Evolutionary conservation across 53 echinoderm and acorn worm species (phyloP).

Genomic region (Arbacia lixula): DNA sequence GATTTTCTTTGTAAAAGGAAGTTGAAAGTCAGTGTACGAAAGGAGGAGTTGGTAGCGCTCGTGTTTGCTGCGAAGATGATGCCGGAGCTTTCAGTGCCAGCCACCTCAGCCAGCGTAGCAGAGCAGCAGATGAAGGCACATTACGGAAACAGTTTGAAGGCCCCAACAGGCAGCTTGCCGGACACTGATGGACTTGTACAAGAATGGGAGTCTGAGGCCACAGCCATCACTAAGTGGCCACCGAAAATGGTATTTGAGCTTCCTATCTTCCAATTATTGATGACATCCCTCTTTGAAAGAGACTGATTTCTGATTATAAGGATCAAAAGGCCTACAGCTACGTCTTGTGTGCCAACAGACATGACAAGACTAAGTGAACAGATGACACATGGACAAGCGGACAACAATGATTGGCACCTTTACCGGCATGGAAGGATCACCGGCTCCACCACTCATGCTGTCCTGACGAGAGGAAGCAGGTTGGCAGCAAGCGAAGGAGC

Average conservation of each 20-base stretch:
- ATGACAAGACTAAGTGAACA: not conserved
- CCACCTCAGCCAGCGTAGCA: not conserved
- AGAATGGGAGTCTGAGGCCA: conserved; percentile 34
- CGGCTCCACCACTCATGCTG: conserved; percentile 25
- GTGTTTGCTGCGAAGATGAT: conserved; percentile 51
- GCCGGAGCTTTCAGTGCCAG: conserved; percentile 41
- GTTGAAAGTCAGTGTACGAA: conserved; percentile 44
- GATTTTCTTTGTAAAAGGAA: conserved; percentile 38
- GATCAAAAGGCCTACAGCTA: conserved; percentile 62
- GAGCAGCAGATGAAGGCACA: conserved; percentile 12
- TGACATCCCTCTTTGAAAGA: conserved; percentile 43
- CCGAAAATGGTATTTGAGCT: conserved; percentile 66
- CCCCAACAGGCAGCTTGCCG: conserved; percentile 29
- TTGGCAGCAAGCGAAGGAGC: not conserved
- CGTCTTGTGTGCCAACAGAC: no score
- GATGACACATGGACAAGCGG: not conserved
- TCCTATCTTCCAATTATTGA: no score
- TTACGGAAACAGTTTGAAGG: conserved; percentile 39
- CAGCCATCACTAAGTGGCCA: conserved; percentile 50
- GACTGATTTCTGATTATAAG: conserved; percentile 65
- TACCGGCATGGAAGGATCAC: not conserved
- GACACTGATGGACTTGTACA: not conserved
- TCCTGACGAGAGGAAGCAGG: conserved; percentile 20
- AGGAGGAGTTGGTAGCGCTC: conserved; percentile 41
- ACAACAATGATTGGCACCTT: not conserved